Evolutionary conservation across 2,888 invertebrate genomes (phyloP), one percentile per base, ranked within the genome.

Genomic region (Ennomos quercinarius): DNA sequence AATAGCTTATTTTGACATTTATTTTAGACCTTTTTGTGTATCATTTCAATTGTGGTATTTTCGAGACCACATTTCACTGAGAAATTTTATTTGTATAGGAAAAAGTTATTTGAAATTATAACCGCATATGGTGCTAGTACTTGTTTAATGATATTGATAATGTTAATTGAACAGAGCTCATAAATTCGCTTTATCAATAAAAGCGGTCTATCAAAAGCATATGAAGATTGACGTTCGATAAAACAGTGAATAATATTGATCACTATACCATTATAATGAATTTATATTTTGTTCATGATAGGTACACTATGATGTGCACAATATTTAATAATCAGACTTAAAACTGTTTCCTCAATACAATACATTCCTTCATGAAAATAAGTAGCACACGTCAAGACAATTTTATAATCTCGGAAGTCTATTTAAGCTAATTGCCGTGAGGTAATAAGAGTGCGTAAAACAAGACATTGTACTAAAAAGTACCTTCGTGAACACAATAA

Each of bases 1-100:
- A 67, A 67, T 48, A 62, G 67, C 70, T 67, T 71, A 61, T 56
- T 55, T 61, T 61, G 60, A 61, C 60, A 61, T 61, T 61, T 56
- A 65, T 63, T 63, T 64, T 46, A 56, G 68, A 68, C 60, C 67
- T 74, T 72, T 71, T 76, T 70, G 69, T 65, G 66, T 68, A 62
- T 66, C 70, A 64, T 71, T 70, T 66, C 63, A 63, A 67, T 71
- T 67, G 66, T 70, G 58, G 53, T 35, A 51, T 53, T 48, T 36
- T 10, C n/a, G 42, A 57, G 46, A 35, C 47, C 47, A 8, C 27
- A 47, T 35, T 41, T 72, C 67, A 66, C 63, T 56, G 60, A 61
- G 9, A 17, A 17, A 12, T 45, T 35, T 11, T 27, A 35, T 57
- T 50, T 40, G 10, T 11, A 49, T 27, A 17, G 17, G 36, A 45